Evolutionary conservation across 2,888 invertebrate genomes (phyloP), one percentile per base, ranked within the genome.

Genomic region (Nymphalis urticae): DNA sequence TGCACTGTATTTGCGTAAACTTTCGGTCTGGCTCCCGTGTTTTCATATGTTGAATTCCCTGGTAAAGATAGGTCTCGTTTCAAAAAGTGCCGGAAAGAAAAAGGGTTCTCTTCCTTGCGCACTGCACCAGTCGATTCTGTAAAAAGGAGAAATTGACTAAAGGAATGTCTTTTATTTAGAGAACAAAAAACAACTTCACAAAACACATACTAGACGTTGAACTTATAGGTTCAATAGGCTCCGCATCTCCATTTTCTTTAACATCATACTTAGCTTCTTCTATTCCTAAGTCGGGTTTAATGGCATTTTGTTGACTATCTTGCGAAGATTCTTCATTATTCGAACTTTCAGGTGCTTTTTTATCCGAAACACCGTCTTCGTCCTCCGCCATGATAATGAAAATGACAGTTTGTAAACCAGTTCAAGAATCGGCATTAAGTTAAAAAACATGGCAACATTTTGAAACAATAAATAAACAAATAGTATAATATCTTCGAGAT

Each of bases 1-100:
- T 91, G 92, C 74, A 91, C 91, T 32, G 92, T 91, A 73, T 88
- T 91, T 16, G 93, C 88, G 77, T 93, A 93, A 73, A 96, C 95
- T 90, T 97, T 97, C 7, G 97, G 97, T 75, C 96, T 93, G 36
- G 97, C 96, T 53, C 97, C 97, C 70, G 95, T 95, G 79, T 92
- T 94, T 79, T 94, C 94, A 82, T 95, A 95, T 73, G 94, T 95
- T 42, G 92, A 92, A 72, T 92, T 90, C 75, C 92, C 92, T 71
- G 93, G 93, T 75, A 93, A 79, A 73, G 92, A 93, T 58, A 92
- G 81, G 78, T 95, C 95, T 77, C 95, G 94, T 81, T 95, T 95
- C 76, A 97, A 86, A 84, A 97, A 97, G 84, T 97, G 97, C 83
- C 97, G 96, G 79, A 97, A 97, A 66, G 97, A 97, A 86, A 97